Base-by-base conservation (phyloP, 2,797 vertebrate species). In the Rhinatrema bivittatum region DNA sequence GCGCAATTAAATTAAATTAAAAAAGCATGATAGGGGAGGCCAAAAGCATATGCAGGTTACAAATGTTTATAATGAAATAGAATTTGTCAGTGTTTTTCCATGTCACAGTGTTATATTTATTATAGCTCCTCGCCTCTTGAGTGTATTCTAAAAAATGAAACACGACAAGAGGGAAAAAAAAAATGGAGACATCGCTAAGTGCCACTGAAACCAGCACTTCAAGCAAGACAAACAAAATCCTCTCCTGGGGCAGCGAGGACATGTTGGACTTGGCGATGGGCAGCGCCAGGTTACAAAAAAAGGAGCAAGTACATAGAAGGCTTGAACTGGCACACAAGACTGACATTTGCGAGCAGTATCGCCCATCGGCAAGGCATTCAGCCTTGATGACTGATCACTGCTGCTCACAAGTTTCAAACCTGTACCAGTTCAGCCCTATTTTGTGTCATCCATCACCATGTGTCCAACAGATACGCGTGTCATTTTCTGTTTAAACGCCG, bases 1-100 rank as follows among this genome's bases (percentile, higher is more conserved):
- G 5, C 16, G 21, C 32, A 47, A n/a, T 19, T 25, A 68, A 48
- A 51, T 5, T 36, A 66, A 42, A 39, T 2, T 12, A 35, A 31
- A 32, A 33, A 62, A 3, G 29, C 18, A 45, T 35, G 26, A 35
- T 29, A 44, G 42, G 36, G 38, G 46, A 14, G 5, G 14, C 13
- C 25, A 45, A 40, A 20, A 50, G 36, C 19, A 39, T 7, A 7
- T 25, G 27, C 17, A 30, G 28, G 40, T 39, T 11, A 27, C 2
- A 39, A 29, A 21, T 4, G 16, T n/a, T n/a, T 2, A 7, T 21
- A 12, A 3, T 7, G 16, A 16, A 52, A n/a, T n/a, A n/a, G 14
- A 32, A 17, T 3, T 20, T 22, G 21, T n/a, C 27, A 20, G 36
- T 7, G 3, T 5, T 21, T 50, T 36, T 45, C 9, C 10, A 27